phyloP scores from a whole-genome alignment of 2,113 vertebrate species.

The Bufo bufo region DNA sequence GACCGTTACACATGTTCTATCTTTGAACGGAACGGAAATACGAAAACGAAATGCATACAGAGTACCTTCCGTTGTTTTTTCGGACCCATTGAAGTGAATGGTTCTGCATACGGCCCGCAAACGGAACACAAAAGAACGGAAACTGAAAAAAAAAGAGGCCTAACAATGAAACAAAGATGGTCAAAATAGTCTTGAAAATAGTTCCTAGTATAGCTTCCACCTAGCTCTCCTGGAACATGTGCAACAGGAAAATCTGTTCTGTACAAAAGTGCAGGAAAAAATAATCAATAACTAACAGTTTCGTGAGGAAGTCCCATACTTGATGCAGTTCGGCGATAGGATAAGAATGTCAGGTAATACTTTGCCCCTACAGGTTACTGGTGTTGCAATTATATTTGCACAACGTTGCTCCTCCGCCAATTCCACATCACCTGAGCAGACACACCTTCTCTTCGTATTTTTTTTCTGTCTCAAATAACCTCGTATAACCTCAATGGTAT shows the following conservation, averaged over 20 bases:
- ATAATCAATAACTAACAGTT: neutral
- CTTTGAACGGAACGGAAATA: too few relatives aligned
- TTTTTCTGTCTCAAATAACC: neutral
- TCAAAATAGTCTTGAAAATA: too few relatives aligned
- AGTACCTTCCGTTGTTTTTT: too few relatives aligned
- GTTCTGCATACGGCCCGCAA: too few relatives aligned
- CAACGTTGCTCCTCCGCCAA: neutral
- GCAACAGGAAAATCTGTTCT: neutral
- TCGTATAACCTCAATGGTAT: constrained; percentile 26
- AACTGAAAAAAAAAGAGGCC: too few relatives aligned
- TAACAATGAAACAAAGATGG: neutral
- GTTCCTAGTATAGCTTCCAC: too few relatives aligned
- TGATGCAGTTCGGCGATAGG: neutral
- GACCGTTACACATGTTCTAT: too few relatives aligned
- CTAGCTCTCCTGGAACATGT: too few relatives aligned
- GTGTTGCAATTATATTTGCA: constrained; percentile 1
- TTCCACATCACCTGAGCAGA: constrained; percentile 46
- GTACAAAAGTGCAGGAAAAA: neutral
- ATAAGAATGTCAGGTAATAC: neutral
- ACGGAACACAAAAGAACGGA: too few relatives aligned
- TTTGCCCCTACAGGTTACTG: neutral
- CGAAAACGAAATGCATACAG: too few relatives aligned
- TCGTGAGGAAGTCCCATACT: neutral
- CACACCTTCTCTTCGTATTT: constrained; percentile 13
- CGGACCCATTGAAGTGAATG: too few relatives aligned